Evolutionary conservation across 2,888 invertebrate genomes (phyloP), one percentile per base, ranked within the genome.

Genomic region (Vandiemenella viatica): DNA sequence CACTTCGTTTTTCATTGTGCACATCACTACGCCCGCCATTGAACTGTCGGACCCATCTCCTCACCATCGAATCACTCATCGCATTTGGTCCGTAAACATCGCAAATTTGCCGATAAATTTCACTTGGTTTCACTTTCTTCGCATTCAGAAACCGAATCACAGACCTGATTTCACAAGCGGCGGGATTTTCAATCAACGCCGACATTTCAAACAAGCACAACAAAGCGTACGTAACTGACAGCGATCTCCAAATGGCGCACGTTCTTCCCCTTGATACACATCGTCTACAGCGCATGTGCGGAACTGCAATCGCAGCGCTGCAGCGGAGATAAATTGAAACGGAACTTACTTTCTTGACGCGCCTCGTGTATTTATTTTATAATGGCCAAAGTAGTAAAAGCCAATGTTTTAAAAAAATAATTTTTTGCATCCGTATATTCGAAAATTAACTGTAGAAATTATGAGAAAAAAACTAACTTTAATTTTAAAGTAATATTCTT

Each of bases 1-100:
- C 42, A 18, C 42, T 42, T 42, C 42, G 42, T 42, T 42, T n/a
- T 3, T 47, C 47, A 16, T 26, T 42, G 18, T 42, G 42, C 26
- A 18, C 20, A n/a, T 46, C 37, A 21, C 21, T n/a, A 20, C 40
- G 26, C 18, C 47, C 42, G 18, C 7, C 13, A 38, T 1, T 46
- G 23, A 21, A 40, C 17, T 40, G 20, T 13, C 40, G 40, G 23
- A 37, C 15, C 20, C 40, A 40, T 5, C 22, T 3, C 23, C 23
- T 37, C 19, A 8, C 46, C 21, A 43, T 20, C 19, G 43, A 1
- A 20, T 45, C 18, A n/a, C 32, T 38, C 38, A 7, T 8, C 38
- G 38, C 38, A 38, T 38, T 38, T 16, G 15, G 16, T 4, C 7
- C 16, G 20, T 20, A 45, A 26, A 45, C 21, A 17, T 37, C 45